Evolutionary conservation across 35 echinoderm and acorn worm species (phyloP), one percentile per base, ranked within the genome.

Genomic region (Eucidaris tribuloides): DNA sequence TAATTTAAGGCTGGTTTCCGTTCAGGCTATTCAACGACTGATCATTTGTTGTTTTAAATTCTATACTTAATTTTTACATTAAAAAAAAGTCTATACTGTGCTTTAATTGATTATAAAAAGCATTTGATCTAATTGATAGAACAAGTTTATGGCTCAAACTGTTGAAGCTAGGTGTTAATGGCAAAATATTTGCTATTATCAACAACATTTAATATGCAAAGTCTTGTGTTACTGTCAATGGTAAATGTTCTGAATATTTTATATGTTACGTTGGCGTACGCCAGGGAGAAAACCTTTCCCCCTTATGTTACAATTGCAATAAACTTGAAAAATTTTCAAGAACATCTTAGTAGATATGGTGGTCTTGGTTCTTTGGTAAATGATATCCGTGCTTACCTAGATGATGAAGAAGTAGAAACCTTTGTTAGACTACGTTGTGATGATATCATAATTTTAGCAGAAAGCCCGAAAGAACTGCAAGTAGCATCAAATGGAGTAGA

Each of bases 91-190:
- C n/a, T n/a, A n/a, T n/a, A n/a, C n/a, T n/a, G n/a, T n/a, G n/a
- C n/a, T 52, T 52, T n/a, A n/a, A 52, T n/a, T 52, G n/a, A 11
- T 52, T 9, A 52, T 11, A 52, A 52, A 78, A 78, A 78, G 72
- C 72, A 45, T 78, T 78, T 80, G 78, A 80, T 57, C 15, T 80
- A 7, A 80, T 80, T 80, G 29, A 80, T 52, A 80, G 44, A 19
- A n/a, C 63, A 54, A 17, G 20, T 57, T 15, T 59, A 4, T 19
- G 45, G 45, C 5, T 4, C 19, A 59, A 63, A 31, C 11, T 80
- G 5, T 42, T 64, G 23, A 5, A 5, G 19, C 4, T 54, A 29
- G 41, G 49, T 7, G 17, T 63, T 6, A 58, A 11, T 58, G 78
- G 46, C 20, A 80, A 80, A 80, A 31, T 80, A 7, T 27, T 80